Evolutionary conservation across 2,113 vertebrate species (phyloP).

Genomic region (Actenoides hombroni): DNA sequence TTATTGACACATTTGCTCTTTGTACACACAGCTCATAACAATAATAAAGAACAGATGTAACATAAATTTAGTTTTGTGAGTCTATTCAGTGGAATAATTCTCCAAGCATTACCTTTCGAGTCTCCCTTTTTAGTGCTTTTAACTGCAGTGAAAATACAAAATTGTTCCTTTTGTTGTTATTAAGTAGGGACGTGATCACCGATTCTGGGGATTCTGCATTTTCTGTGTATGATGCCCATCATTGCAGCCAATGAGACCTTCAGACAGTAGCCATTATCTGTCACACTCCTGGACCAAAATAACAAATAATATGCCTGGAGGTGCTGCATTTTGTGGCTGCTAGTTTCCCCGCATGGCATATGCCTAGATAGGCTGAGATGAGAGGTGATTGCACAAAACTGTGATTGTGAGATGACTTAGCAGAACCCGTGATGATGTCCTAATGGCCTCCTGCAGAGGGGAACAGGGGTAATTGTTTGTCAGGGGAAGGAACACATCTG

Average conservation of each 20-base stretch:
- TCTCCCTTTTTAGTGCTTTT: neutral
- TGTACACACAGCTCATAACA: conserved; percentile 11
- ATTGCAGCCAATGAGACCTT: conserved; percentile 49
- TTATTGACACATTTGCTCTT: conserved; percentile 33
- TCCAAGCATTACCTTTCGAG: conserved; percentile 13
- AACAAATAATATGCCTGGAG: conserved; percentile 77
- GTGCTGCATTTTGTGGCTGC: conserved; percentile 66
- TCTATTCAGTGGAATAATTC: conserved; percentile 38
- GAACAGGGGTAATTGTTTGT: conserved; percentile 80
- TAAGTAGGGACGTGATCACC: conserved; percentile 12
- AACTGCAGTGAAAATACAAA: conserved; percentile 45
- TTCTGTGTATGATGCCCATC: conserved; percentile 49
- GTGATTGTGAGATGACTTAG: conserved; percentile 82
- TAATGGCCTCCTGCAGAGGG: conserved; percentile 77
- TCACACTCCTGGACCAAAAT: conserved; percentile 72
- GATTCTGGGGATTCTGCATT: conserved; percentile 19
- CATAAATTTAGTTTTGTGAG: neutral
- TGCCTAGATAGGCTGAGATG: conserved; percentile 71
- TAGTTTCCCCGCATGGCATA: conserved; percentile 68
- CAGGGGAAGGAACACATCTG: conserved; percentile 74
- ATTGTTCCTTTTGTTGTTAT: neutral
- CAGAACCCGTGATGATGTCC: conserved; percentile 77
- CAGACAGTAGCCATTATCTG: conserved; percentile 70
- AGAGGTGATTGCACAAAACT: conserved; percentile 78
- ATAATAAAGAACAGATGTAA: conserved; percentile 49